Evolutionary conservation across 1,140 invertebrate genomes (phyloP), one percentile per base, ranked within the genome.

Genomic region (Ceratina japonica): DNA sequence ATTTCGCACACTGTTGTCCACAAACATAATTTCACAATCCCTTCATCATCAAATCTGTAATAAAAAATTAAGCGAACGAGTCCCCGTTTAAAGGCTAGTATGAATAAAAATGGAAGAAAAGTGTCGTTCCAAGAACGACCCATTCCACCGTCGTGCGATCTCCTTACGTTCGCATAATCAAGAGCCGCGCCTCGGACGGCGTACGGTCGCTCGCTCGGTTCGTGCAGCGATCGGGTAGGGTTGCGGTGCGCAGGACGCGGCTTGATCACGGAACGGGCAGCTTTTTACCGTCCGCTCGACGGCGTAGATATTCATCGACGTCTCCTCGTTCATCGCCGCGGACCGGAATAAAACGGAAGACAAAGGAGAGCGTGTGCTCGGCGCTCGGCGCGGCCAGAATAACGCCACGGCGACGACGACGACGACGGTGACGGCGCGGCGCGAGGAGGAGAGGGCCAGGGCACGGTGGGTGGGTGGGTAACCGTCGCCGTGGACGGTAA

Each of bases 401-500:
- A 69, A 76, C 61, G 59, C 27, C 51, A 78, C 83, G 82, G 31
- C 69, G 59, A 69, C 27, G 44, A 58, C 27, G 27, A 4, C n/a
- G 27, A n/a, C n/a, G 82, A 44, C 69, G 59, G 73, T 27, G 44
- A 58, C 27, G 27, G 27, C n/a, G 27, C 27, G 27, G 27, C 1
- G 27, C 10, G 7, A 3, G 64, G 63, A 31, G 83, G 61, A 73
- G 27, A 20, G 49, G 20, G 22, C 52, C 24, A n/a, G 56, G 27
- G 27, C 4, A 31, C 27, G 27, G 27, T 31, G 56, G 65, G 54
- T 31, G 56, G 65, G 54, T 61, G 68, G 54, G 37, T 66, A 16
- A 58, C 51, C 61, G 80, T 72, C 77, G 72, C 66, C 73, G 74
- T 78, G 82, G 84, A 76, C 79, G 89, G 91, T 92, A 92, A 92